Base-by-base conservation (phyloP, 2,888 invertebrate genomes). In the Flexamia atlantica region DNA sequence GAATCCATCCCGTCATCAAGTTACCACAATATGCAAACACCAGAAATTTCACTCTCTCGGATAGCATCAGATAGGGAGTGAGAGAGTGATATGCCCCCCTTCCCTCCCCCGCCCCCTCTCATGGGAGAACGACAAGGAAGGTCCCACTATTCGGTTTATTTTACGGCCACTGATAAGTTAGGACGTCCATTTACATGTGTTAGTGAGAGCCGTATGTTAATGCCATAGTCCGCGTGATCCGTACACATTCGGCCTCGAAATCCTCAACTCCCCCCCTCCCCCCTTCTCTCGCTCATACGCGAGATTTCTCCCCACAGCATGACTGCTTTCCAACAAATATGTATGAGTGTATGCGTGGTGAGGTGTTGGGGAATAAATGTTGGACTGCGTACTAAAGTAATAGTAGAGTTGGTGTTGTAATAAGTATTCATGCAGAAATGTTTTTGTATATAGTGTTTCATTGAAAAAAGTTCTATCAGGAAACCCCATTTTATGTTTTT, bases 131-230 rank as follows among this genome's bases (percentile, higher is more conserved):
- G 23, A 23, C 23, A 23, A 57, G 57, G 14, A 23, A 57, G 57
- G 57, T 57, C 57, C 57, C 57, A 57, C 57, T 57, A 57, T 57
- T 57, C 57, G 57, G 57, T 23, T 57, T 57, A 57, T 20, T 57
- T 57, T 57, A 57, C 57, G 57, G 57, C 23, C 57, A 23, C 57
- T 23, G 57, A 20, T 57, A 57, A 57, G 57, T 57, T 57, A 57
- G 57, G 57, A 20, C 57, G 57, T 57, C 23, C 57, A 57, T 57
- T 57, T 57, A 57, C 57, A 57, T 57, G 57, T 57, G 57, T 20
- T 57, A 23, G 57, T 17, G 57, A 57, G 57, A 23, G 23, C 23
- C 57, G 57, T 57, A 57, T 57, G 57, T 57, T 57, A 20, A 57
- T 57, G 23, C 23, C 23, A 57, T 23, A 23, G 57, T 57, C 57